phyloP scores from a whole-genome alignment of 2,797 vertebrate genomes.

The Podargus strigoides region DNA sequence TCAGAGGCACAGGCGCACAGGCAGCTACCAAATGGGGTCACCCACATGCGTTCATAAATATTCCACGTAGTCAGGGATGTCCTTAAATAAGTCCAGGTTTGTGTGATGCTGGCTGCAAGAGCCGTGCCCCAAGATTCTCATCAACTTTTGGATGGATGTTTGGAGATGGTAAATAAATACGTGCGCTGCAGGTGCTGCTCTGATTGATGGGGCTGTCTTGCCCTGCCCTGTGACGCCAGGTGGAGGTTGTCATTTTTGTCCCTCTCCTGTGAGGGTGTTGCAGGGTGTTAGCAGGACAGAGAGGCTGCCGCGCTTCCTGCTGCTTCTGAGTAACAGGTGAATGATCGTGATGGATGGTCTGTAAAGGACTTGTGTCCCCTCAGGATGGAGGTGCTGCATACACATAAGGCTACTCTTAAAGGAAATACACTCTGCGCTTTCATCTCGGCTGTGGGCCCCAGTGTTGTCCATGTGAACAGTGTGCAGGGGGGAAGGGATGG shows the following conservation, averaged over 20 bases:
- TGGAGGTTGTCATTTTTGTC: background rate
- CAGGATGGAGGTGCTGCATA: background rate
- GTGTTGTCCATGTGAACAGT: background rate
- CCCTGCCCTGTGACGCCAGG: background rate
- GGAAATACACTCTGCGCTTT: background rate
- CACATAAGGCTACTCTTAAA: background rate
- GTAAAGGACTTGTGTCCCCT: background rate
- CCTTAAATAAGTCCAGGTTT: background rate
- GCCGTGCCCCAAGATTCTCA: accelerated
- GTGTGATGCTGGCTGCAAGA: background rate
- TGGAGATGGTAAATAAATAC: background rate
- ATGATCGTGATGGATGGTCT: background rate
- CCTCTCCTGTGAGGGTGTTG: background rate
- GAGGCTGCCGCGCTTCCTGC: background rate
- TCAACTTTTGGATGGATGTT: background rate
- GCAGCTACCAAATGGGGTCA: background rate
- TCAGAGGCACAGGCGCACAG: accelerated
- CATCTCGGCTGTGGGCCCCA: accelerated
- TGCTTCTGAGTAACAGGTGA: background rate
- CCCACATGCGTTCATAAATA: background rate
- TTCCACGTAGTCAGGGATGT: background rate
- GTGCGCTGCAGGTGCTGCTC: background rate
- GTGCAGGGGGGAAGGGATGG: background rate
- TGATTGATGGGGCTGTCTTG: background rate
- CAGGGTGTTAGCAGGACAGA: background rate